A percentile compares a stretch with the other conserved stretches of the same genome.
These are phyloP conservation scores for Cremastobaeus sp. DNA, from an alignment of 2,888 invertebrate species.

Conservation along the genomic window DNA sequence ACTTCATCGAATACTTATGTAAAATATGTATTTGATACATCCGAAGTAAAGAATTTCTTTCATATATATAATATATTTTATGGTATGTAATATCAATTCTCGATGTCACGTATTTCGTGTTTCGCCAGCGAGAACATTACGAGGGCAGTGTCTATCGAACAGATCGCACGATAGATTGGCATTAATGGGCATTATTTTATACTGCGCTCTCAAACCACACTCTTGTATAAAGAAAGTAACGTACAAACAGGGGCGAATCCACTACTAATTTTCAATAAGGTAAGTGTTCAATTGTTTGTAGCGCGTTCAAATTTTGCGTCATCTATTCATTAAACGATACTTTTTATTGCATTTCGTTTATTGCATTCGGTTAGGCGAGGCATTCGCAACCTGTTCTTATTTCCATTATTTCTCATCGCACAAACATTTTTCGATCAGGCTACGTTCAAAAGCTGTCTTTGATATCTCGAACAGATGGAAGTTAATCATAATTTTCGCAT, in stretches of 20 bases:
- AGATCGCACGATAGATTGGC: slow-evolving; percentile 58
- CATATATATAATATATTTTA: slow-evolving; percentile 54
- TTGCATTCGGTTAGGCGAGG: too few relatives aligned
- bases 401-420: too few relatives aligned
- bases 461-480: too few relatives aligned
- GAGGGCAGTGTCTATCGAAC: slow-evolving; percentile 60
- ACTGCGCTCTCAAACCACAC: slow-evolving; percentile 44
- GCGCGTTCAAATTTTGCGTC: not conserved
- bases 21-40: slow-evolving; percentile 55
- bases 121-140: slow-evolving; percentile 58
- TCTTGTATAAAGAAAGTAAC: slow-evolving; percentile 49
- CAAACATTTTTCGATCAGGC: too few relatives aligned
- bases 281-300: slow-evolving; percentile 3
- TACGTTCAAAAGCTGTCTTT: too few relatives aligned
- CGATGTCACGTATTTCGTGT: slow-evolving; percentile 56
- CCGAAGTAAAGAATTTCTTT: slow-evolving; percentile 49
- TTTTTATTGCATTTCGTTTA: too few relatives aligned
- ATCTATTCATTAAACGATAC: too few relatives aligned
- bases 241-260: slow-evolving; percentile 43
- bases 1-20: slow-evolving; percentile 43
- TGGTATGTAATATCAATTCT: slow-evolving; percentile 56
- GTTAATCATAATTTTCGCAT: too few relatives aligned
- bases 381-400: too few relatives aligned
- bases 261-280: slow-evolving; percentile 26
- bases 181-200: slow-evolving; percentile 60